Base-by-base conservation (phyloP, 2,888 invertebrate genomes). In the Heliconius cydno region DNA sequence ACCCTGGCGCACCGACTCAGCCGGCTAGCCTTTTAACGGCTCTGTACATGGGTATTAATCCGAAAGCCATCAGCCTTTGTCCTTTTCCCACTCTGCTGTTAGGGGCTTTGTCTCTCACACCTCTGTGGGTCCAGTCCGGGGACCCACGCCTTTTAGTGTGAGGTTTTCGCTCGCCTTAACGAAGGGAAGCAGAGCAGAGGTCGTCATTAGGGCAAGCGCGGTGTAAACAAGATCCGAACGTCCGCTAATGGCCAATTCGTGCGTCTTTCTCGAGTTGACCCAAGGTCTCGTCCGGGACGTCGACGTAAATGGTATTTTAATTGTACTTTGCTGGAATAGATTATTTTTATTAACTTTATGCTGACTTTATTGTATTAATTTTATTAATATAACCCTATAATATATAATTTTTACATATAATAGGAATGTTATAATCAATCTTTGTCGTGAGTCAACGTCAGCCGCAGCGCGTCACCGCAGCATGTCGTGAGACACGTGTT, bases 171-270 rank as follows among this genome's bases (percentile, higher is more conserved):
- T 92, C 92, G 94, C 94, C 94, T 94, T 95, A 95, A 95, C 95
- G 95, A 95, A 95, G 95, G 95, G 95, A 95, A 94, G 92, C 93
- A 90, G 92, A 92, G 94, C 93, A 95, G 94, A 95, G 95, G 95
- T 95, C 95, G 95, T 95, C 95, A 95, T 95, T 95, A 95, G 95
- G 95, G 93, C 95, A 94, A 95, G 93, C 94, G 94, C 90, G 94
- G 95, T 94, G 95, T 95, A 94, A 95, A 95, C 94, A 95, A 94
- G 94, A 93, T 92, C 93, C 94, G 92, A 94, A 94, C 92, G 93
- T 92, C 94, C 94, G 92, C 94, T 95, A 95, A 95, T 95, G 94
- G 95, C 92, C 94, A 95, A 95, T 95, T 92, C 95, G 94, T 90
- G 92, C 92, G 93, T 90, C 92, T 94, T 92, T 89, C 91, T 92